phyloP scores from a whole-genome alignment of 2,888 invertebrate genomes.

The Muscina levida region DNA sequence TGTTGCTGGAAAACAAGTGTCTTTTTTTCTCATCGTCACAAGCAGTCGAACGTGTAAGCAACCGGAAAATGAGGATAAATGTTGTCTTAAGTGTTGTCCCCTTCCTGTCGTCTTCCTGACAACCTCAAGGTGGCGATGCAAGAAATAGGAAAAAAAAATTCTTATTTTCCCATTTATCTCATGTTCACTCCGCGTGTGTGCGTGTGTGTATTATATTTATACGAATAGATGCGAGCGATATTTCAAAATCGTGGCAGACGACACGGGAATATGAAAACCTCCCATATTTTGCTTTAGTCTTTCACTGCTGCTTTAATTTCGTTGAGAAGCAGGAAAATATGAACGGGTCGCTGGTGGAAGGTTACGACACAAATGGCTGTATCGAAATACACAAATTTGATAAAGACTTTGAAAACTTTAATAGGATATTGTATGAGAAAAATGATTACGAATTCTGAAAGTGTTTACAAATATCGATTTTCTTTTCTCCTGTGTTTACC shows the following conservation, averaged over 20 bases:
- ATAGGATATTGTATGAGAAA: constrained; percentile 20
- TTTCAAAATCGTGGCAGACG: constrained; percentile 49
- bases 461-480: constrained; percentile 61
- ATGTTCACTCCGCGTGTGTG: constrained; percentile 4
- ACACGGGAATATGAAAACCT: constrained; percentile 64
- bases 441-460: constrained; percentile 61
- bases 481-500: neutral
- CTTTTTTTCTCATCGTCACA: neutral
- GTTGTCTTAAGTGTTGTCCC: constrained; percentile 56
- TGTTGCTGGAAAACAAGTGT: constrained; percentile 23
- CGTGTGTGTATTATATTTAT: neutral
- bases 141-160: constrained; percentile 23
- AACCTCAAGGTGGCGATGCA: too few relatives aligned
- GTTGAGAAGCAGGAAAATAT: constrained; percentile 23
- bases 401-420: constrained; percentile 24
- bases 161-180: constrained; percentile 40
- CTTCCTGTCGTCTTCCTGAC: neutral
- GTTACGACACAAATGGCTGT: constrained; percentile 44
- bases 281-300: constrained; percentile 46
- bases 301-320: constrained; percentile 50
- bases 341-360: neutral
- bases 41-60: constrained; percentile 51
- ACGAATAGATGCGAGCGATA: neutral
- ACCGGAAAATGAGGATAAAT: constrained; percentile 63
- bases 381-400: constrained; percentile 8